Evolutionary conservation across 1,140 invertebrate species (phyloP), one percentile per base, ranked within the genome.

Genomic region (Pogonomyrmex californicus): DNA sequence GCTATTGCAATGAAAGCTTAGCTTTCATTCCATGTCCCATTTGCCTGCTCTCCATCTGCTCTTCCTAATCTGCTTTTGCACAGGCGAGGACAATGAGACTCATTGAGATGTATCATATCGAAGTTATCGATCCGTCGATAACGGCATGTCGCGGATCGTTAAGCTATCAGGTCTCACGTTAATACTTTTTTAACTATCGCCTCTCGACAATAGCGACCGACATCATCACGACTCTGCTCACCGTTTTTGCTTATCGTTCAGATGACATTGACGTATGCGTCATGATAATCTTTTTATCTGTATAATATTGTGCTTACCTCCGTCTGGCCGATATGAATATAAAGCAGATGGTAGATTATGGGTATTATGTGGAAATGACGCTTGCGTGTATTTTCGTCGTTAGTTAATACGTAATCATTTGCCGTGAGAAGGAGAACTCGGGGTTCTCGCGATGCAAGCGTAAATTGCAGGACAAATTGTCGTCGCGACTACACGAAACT

Each of bases 351-450:
- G 38, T 38, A 70, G 63, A 81, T 70, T 56, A 38, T 30, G 78
- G 41, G 47, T 82, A 82, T 82, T 58, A 82, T 12, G n/a, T 38
- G 30, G 12, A 54, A 58, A 41, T 23, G 17, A 41, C 66, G 41
- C 56, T 82, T 38, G 79, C 78, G 54, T 82, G 79, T 60, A 47
- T 47, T 82, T 82, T 82, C 78, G 9, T 60, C 79, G 41, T 82
- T 79, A 79, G 47, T 79, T 82, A 73, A 82, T 73, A 82, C 65
- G 23, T 82, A 44, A 82, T 73, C 79, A 73, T 82, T 73, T 73
- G 66, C 71, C 36, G 38, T 73, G 47, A 49, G 65, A 33, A 44
- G 49, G n/a, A 36, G 68, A 83, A 38, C 33, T 7, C 47, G n/a
- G 17, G 10, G 41, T 60, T 73, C 66, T 73, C 51, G 17, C 17